Conservation (phyloP, 2,797 vertebrate genomes). For the Morelia viridis region DNA sequence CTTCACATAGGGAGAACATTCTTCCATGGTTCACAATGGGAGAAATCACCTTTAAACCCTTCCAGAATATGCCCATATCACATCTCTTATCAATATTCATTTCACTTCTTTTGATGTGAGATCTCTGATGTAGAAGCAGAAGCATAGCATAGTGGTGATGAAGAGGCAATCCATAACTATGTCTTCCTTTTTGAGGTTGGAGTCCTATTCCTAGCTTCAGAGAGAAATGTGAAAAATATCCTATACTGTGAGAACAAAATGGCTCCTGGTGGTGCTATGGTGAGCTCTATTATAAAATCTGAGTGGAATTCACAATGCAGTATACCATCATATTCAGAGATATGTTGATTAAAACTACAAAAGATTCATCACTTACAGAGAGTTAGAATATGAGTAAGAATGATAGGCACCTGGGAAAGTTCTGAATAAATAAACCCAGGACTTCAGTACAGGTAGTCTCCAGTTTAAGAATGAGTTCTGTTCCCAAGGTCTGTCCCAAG, state of each 20-base stretch:
- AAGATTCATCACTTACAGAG: not conserved
- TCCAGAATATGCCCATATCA: not conserved
- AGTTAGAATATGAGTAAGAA: not conserved
- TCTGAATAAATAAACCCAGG: slow-evolving; percentile 30
- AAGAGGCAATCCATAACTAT: not conserved
- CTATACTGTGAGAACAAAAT: not conserved
- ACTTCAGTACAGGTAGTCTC: not conserved
- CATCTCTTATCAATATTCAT: not conserved
- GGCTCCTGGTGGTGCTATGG: not conserved
- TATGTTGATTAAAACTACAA: not conserved
- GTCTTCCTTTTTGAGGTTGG: not conserved
- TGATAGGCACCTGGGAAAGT: not conserved
- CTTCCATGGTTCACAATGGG: no score
- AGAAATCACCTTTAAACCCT: not conserved
- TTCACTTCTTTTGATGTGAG: not conserved
- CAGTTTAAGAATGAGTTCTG: no score
- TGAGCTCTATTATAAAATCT: not conserved
- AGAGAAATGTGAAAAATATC: not conserved
- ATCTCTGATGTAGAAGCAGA: not conserved
- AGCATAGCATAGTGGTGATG: not conserved
- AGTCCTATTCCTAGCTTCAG: not conserved
- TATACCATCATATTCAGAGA: not conserved
- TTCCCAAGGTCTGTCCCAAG: no score
- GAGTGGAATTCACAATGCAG: not conserved
- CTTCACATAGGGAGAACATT: no score